A percentile compares a stretch with the other conserved stretches of the same genome.
phyloP scores from a whole-genome alignment of 2,888 invertebrate species.

The Phaonia tiefii region DNA sequence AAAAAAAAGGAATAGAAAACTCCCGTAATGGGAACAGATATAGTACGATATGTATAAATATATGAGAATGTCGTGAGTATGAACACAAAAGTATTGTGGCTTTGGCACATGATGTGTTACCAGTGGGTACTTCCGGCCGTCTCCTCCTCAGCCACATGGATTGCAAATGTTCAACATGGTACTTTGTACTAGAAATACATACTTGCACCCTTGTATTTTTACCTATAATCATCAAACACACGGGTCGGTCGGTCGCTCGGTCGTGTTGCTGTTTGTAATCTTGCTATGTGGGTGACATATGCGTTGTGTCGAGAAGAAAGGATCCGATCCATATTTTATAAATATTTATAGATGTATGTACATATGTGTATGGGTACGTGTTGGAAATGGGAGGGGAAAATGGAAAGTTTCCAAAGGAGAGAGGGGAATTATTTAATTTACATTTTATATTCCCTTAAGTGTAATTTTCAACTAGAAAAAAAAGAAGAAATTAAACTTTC shows the following conservation, averaged over 20 bases:
- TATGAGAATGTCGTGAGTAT: constrained; percentile 10
- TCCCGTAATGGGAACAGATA: too few relatives aligned
- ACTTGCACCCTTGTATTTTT: too few relatives aligned
- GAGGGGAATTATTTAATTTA: constrained; percentile 50
- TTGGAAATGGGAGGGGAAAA: too few relatives aligned
- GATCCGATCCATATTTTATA: neutral
- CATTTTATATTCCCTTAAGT: constrained; percentile 56
- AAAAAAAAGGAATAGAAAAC: too few relatives aligned
- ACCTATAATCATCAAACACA: too few relatives aligned
- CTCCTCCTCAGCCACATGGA: neutral
- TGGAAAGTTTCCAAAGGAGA: neutral
- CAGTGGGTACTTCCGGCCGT: neutral
- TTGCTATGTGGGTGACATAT: constrained; percentile 54
- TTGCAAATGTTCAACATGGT: constrained; percentile 14
- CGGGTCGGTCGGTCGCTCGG: too few relatives aligned
- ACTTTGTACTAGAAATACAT: neutral
- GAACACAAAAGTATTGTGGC: constrained; percentile 8
- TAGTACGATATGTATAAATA: too few relatives aligned
- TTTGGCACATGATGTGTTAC: neutral
- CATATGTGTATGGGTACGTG: constrained; percentile 5
- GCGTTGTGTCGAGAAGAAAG: neutral
- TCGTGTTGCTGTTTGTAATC: neutral
- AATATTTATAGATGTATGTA: neutral
- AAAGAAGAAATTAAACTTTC: constrained; percentile 19
- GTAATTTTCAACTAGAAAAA: constrained; percentile 28